Conservation (phyloP, 2,113 vertebrate species). For the Hyperopisus bebe region DNA sequence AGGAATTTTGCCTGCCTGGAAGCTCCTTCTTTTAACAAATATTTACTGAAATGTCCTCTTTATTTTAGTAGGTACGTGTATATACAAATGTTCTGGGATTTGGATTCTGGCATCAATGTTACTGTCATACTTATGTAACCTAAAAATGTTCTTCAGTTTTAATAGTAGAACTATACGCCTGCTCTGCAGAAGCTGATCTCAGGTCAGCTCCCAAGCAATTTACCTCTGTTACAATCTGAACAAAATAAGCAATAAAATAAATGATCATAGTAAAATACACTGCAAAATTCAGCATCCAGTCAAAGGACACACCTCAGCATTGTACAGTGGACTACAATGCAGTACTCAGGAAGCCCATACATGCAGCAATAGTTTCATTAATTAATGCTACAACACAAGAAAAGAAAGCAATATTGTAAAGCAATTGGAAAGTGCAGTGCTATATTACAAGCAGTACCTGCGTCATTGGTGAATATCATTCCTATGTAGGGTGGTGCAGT, state of each 20-base stretch:
- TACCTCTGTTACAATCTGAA: background rate
- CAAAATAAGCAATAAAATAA: background rate
- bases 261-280: background rate
- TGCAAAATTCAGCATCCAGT: background rate
- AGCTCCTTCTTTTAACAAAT: background rate
- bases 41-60: background rate
- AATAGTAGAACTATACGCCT: background rate
- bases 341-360: background rate
- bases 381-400: background rate
- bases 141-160: background rate
- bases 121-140: background rate
- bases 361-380: background rate
- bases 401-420: background rate
- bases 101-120: background rate
- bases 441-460: background rate
- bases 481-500: background rate
- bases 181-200: background rate
- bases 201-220: background rate
- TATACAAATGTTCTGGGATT: background rate
- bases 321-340: background rate
- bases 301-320: background rate
- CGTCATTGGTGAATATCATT: background rate
- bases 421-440: background rate
- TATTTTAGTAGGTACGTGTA: background rate
- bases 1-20: background rate